Conservation (phyloP, 2,113 vertebrate genomes). For the Tamias sibiricus region DNA sequence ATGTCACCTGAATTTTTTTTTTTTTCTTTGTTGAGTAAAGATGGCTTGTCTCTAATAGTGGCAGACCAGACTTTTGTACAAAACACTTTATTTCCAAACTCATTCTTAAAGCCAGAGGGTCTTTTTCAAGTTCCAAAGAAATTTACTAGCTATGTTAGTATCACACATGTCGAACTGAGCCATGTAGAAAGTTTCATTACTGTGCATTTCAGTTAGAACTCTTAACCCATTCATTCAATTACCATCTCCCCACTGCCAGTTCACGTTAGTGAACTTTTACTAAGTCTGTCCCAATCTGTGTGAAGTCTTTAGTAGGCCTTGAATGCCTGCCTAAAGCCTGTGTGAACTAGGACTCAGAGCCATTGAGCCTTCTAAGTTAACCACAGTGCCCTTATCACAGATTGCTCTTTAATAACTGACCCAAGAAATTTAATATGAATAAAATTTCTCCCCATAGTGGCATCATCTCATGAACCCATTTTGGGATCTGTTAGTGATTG, state of each 20-base stretch:
- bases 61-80: background rate
- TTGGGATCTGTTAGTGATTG: background rate
- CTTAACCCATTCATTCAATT: background rate
- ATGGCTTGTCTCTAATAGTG: background rate
- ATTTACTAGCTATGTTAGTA: background rate
- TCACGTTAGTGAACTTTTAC: background rate
- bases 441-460: background rate
- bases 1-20: background rate
- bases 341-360: background rate
- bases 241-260: background rate
- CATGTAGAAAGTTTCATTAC: slow-evolving; percentile 38
- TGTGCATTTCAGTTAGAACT: slow-evolving; percentile 1
- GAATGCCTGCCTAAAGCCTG: background rate
- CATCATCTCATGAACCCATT: slow-evolving; percentile 38
- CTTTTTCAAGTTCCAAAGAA: slow-evolving; percentile 46
- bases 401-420: background rate
- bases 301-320: slow-evolving; percentile 14
- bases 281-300: background rate
- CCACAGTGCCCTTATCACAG: background rate
- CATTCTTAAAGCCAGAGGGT: slow-evolving; percentile 34
- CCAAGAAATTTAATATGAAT: slow-evolving; percentile 8
- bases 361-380: background rate
- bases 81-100: background rate
- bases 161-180: background rate
- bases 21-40: slow-evolving; percentile 24